phyloP scores from a whole-genome alignment of 2,797 vertebrate genomes.

The Sciurus carolinensis region DNA sequence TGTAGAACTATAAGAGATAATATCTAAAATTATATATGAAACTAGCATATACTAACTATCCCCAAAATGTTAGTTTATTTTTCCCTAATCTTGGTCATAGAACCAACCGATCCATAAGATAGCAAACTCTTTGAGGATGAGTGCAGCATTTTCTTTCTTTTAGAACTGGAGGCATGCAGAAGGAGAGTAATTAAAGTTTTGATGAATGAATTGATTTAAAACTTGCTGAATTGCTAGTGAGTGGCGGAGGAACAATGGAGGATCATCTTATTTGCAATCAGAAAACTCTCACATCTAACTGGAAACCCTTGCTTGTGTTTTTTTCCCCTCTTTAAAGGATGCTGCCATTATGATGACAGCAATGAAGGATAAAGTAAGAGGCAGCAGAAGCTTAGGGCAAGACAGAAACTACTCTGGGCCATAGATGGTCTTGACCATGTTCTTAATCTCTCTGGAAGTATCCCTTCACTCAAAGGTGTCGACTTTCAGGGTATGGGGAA shows the following conservation, averaged over 20 bases:
- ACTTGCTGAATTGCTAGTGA: neutral
- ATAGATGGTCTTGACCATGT: neutral
- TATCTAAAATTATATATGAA: neutral
- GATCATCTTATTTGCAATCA: neutral
- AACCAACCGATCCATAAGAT: neutral
- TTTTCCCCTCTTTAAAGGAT: neutral
- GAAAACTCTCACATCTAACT: neutral
- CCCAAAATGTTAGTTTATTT: neutral
- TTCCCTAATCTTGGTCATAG: neutral
- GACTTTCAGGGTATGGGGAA: neutral
- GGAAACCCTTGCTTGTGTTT: neutral
- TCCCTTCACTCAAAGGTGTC: neutral
- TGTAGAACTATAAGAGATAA: neutral
- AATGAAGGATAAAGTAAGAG: neutral
- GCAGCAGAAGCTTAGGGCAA: neutral
- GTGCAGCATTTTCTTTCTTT: neutral
- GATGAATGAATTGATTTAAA: neutral
- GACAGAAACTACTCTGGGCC: neutral
- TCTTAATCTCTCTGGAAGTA: neutral
- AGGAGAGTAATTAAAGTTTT: neutral
- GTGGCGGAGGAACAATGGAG: neutral
- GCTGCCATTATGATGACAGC: neutral
- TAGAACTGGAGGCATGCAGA: neutral
- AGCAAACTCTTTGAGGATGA: neutral
- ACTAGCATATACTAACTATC: neutral